A percentile compares a stretch with the other conserved stretches of the same genome.
Evolutionary conservation across 2,888 invertebrate genomes (phyloP).

Genomic region (Polydrusus tereticollis): DNA sequence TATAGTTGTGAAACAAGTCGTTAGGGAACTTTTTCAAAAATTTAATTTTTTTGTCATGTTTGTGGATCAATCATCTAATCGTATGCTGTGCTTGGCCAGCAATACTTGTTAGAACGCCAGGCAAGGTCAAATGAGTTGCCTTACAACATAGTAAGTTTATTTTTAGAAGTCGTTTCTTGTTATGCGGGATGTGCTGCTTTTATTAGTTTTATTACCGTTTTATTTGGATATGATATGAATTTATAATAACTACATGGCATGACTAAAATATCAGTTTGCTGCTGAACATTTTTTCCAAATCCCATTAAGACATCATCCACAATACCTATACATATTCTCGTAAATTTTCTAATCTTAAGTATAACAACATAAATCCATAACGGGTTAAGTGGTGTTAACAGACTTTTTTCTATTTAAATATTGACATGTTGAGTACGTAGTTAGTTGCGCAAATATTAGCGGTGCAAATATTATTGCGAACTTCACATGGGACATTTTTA

Average conservation of each 20-base stretch:
- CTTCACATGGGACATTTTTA: constrained; percentile 8
- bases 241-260: too few relatives aligned
- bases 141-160: constrained; percentile 30
- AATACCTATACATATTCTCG: background rate
- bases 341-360: background rate
- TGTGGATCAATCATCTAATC: background rate
- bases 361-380: background rate
- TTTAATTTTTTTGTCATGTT: background rate
- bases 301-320: too few relatives aligned
- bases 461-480: constrained; percentile 14
- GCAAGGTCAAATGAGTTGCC: constrained; percentile 33
- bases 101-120: constrained; percentile 28
- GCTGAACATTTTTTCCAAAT: too few relatives aligned
- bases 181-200: constrained; percentile 34
- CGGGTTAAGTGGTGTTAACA: constrained; percentile 1
- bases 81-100: background rate
- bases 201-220: constrained; percentile 29
- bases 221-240: constrained; percentile 6
- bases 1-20: too few relatives aligned
- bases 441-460: constrained; percentile 3
- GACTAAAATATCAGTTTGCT: too few relatives aligned
- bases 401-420: constrained; percentile 11
- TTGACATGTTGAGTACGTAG: background rate
- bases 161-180: constrained; percentile 36
- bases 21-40: too few relatives aligned